Conservation (phyloP, 2,797 vertebrate genomes). For the Threskiornis aethiopicus region DNA sequence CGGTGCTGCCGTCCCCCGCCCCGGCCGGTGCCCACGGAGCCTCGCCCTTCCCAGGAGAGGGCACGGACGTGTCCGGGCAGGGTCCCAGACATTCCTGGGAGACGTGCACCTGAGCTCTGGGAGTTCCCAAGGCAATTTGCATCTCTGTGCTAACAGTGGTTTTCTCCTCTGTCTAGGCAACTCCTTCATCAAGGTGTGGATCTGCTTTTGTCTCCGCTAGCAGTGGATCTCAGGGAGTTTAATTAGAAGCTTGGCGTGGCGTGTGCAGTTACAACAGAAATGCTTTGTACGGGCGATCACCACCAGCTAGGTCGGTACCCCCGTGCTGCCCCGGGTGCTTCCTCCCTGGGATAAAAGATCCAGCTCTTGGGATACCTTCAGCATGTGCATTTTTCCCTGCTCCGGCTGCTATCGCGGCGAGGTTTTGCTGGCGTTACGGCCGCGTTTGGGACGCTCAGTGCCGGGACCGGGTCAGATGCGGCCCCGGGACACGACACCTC, state of each 20-base stretch:
- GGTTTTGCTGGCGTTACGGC: neutral
- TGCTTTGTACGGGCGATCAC: rapidly evolving
- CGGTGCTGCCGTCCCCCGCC: neutral
- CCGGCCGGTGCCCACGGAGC: neutral
- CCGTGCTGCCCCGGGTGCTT: rapidly evolving
- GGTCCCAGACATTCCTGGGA: slow-evolving; percentile 45
- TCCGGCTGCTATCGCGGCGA: rapidly evolving
- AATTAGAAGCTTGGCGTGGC: neutral
- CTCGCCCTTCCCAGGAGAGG: neutral
- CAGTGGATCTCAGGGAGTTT: neutral
- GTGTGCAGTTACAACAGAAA: neutral
- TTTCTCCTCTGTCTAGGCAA: slow-evolving; percentile 39
- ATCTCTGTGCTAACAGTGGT: neutral
- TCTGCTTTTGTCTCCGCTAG: neutral
- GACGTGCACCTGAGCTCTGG: slow-evolving; percentile 10
- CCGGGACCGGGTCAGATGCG: rapidly evolving
- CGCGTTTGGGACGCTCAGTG: rapidly evolving
- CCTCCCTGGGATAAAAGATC: neutral
- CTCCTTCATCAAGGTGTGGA: slow-evolving; percentile 32
- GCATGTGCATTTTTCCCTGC: rapidly evolving
- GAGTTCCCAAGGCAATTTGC: slow-evolving; percentile 35
- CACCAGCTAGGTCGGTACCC: neutral
- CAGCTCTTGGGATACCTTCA: neutral
- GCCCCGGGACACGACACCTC: neutral
- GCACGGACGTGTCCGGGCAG: neutral